Evolutionary conservation across 2,888 invertebrate species (phyloP).

Genomic region (Synergus gifuensis): DNA sequence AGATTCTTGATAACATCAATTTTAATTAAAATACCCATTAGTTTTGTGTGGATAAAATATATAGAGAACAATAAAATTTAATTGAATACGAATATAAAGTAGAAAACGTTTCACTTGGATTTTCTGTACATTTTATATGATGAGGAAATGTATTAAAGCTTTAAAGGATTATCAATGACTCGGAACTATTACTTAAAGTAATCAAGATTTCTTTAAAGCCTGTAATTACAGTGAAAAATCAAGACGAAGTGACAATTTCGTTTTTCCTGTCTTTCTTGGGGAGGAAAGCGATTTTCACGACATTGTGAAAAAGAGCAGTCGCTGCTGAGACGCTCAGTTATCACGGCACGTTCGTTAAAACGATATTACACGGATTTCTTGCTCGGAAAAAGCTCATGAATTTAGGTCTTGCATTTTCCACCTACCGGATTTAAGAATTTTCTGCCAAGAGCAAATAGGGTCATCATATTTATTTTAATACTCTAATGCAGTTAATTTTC

Average conservation of each 20-base stretch:
- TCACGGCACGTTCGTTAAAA: slow-evolving; percentile 53
- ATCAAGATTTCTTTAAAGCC: not conserved
- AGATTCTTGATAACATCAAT: not conserved
- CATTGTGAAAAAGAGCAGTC: slow-evolving; percentile 38
- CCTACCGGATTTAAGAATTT: not conserved
- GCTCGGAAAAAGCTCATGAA: slow-evolving; percentile 29
- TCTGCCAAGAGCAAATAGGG: not conserved
- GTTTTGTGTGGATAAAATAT: not conserved
- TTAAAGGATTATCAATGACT: not conserved
- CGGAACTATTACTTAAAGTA: not conserved
- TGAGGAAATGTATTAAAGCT: too few relatives aligned
- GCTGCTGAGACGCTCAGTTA: slow-evolving; percentile 47
- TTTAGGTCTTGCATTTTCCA: slow-evolving; percentile 24
- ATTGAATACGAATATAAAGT: not conserved
- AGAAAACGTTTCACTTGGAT: too few relatives aligned
- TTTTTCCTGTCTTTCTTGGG: not conserved
- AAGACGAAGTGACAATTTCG: slow-evolving; percentile 1
- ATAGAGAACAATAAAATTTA: not conserved
- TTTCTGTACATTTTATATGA: too few relatives aligned
- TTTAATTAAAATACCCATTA: not conserved
- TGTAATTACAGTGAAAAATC: slow-evolving; percentile 12
- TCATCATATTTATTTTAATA: slow-evolving; percentile 14
- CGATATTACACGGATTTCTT: slow-evolving; percentile 55
- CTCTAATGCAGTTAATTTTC: not conserved
- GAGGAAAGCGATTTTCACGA: not conserved